Percentiles rank a stretch among this genome's conserved stretches.
These are phyloP conservation scores for Danionella dracula DNA, from an alignment of 2,797 vertebrate species.

Conservation along the genomic window DNA sequence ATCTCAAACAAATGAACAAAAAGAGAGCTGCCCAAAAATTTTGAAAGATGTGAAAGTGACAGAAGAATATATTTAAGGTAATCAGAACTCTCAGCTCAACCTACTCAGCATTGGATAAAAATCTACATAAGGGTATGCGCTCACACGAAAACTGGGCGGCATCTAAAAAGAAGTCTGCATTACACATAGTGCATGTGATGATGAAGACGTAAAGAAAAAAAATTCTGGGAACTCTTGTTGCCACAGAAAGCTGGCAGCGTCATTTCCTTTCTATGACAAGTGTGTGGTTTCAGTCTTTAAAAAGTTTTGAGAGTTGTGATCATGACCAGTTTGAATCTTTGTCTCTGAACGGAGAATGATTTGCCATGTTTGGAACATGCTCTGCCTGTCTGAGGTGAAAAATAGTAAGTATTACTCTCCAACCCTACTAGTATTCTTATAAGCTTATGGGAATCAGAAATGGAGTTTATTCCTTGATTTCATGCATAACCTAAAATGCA, in stretches of 20 bases:
- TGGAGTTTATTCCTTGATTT: no score
- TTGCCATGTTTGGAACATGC: slow-evolving; percentile 70
- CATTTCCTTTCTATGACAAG: slow-evolving; percentile 73
- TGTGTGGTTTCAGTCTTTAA: slow-evolving; percentile 68
- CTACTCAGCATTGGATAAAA: neutral
- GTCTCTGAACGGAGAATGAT: slow-evolving; percentile 64
- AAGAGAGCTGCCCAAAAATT: no score
- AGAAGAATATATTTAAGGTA: neutral
- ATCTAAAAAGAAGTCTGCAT: slow-evolving; percentile 24
- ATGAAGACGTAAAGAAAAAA: slow-evolving; percentile 46
- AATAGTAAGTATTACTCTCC: slow-evolving; percentile 60
- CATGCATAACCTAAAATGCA: no score
- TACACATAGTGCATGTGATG: slow-evolving; percentile 48
- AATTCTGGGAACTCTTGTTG: slow-evolving; percentile 74
- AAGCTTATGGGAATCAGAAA: no score
- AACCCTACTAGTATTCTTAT: no score
- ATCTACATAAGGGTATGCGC: neutral
- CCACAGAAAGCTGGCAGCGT: slow-evolving; percentile 64
- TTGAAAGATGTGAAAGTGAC: neutral
- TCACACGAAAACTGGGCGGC: slow-evolving; percentile 19
- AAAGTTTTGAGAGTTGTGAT: slow-evolving; percentile 65
- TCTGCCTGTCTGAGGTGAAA: slow-evolving; percentile 57
- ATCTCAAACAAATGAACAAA: neutral
- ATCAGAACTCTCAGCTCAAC: neutral
- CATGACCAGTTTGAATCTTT: slow-evolving; percentile 60